A percentile compares a stretch with the other conserved stretches of the same genome.
Conservation (phyloP, 2,888 invertebrate species). For the Orchesellides sinensis region DNA sequence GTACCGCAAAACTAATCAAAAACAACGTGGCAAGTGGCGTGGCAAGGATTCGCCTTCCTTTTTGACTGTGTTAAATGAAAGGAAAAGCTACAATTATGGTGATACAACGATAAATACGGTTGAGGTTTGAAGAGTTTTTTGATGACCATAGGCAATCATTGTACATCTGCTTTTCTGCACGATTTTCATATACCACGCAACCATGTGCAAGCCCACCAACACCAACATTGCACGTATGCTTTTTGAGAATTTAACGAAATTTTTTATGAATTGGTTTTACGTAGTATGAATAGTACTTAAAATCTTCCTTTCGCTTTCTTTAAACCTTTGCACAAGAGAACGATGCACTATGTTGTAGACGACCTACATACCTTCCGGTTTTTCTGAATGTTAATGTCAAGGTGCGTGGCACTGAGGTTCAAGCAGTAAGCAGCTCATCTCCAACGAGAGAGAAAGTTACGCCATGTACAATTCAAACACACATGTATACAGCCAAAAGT, state of each 20-base stretch:
- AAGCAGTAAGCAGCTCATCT: slow-evolving; percentile 37
- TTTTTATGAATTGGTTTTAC: background rate
- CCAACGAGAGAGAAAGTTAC: slow-evolving; percentile 45
- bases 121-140: background rate
- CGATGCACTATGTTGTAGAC: slow-evolving; percentile 51
- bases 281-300: background rate
- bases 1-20: slow-evolving; percentile 30
- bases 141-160: slow-evolving; percentile 40
- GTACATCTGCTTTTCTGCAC: slow-evolving; percentile 34
- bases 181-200: slow-evolving; percentile 1
- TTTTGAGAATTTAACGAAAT: background rate
- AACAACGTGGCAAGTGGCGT: slow-evolving; percentile 31
- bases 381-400: slow-evolving; percentile 72
- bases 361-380: slow-evolving; percentile 75
- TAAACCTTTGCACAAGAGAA: slow-evolving; percentile 28
- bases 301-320: slow-evolving; percentile 42
- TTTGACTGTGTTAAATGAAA: slow-evolving; percentile 35
- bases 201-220: background rate
- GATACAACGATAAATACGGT: slow-evolving; percentile 1
- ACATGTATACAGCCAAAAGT: background rate
- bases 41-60: slow-evolving; percentile 7
- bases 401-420: slow-evolving; percentile 63
- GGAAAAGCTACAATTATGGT: slow-evolving; percentile 46
- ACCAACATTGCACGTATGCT: background rate
- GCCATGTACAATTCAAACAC: background rate